Evolutionary conservation across 92 coral and sea anemone species (phyloP).

Genomic region (Phymanthus crucifer): DNA sequence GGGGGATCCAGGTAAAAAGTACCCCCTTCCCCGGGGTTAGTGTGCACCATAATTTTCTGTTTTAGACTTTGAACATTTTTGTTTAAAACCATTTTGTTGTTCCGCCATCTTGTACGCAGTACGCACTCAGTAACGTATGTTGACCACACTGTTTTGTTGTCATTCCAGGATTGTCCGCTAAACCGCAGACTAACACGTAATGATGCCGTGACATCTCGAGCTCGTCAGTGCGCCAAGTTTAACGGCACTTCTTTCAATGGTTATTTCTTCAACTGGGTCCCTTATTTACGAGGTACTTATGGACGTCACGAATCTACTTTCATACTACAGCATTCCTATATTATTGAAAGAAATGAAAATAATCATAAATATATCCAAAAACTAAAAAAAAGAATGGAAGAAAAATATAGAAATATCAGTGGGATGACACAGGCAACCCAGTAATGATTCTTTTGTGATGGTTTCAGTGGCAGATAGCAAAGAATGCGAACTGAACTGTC

Average conservation of each 20-base stretch:
- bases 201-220: slow-evolving; percentile 77
- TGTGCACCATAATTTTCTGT: too few relatives aligned
- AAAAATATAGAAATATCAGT: background rate
- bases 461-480: slow-evolving; percentile 63
- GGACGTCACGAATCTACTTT: background rate
- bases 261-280: slow-evolving; percentile 83
- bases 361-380: background rate
- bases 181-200: slow-evolving; percentile 53
- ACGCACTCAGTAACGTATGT: too few relatives aligned
- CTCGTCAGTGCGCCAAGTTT: slow-evolving; percentile 87
- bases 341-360: background rate
- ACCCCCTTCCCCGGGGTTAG: too few relatives aligned
- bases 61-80: too few relatives aligned
- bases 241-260: slow-evolving; percentile 89
- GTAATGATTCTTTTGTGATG: background rate
- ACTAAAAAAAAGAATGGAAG: too few relatives aligned
- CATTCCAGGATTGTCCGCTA: slow-evolving; percentile 51
- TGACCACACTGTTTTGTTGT: too few relatives aligned
- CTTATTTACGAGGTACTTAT: slow-evolving; percentile 83
- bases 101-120: too few relatives aligned
- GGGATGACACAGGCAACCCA: background rate
- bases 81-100: too few relatives aligned
- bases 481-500: slow-evolving; percentile 88
- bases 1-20: too few relatives aligned
- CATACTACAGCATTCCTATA: background rate